Percentiles rank a stretch among this genome's conserved stretches.
phyloP scores from a whole-genome alignment of 2,797 vertebrate genomes.

The Benthosema pterotum region DNA sequence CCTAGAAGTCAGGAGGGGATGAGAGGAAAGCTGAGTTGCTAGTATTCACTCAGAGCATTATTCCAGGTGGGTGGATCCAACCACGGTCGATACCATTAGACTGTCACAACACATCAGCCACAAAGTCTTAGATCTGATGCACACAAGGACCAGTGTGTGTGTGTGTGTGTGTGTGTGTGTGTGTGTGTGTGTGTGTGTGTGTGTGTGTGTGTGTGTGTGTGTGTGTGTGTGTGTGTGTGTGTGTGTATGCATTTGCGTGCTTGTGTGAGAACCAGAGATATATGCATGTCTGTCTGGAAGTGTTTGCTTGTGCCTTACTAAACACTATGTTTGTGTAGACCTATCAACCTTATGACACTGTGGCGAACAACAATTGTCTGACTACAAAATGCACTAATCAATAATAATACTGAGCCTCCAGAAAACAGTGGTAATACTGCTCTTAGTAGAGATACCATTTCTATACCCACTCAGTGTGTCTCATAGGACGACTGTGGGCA shows the following conservation, averaged over 20 bases:
- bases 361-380: too few species aligned
- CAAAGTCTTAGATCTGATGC: slow-evolving; percentile 15
- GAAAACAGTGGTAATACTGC: too few species aligned
- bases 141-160: not conserved
- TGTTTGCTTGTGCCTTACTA: not conserved
- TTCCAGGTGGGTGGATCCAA: slow-evolving; percentile 37
- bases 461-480: too few species aligned
- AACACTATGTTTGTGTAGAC: too few species aligned
- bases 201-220: not conserved
- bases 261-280: too few species aligned
- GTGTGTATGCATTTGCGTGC: not conserved
- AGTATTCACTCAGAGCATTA: slow-evolving; percentile 26
- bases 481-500: too few species aligned
- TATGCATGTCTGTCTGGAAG: not conserved
- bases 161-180: not conserved
- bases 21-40: not conserved
- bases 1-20: not conserved
- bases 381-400: not conserved
- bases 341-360: too few species aligned
- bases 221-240: not conserved
- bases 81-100: slow-evolving; percentile 41
- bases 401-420: not conserved
- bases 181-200: slow-evolving; percentile 2
- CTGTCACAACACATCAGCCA: slow-evolving; percentile 49
- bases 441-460: too few species aligned